Evolutionary conservation across 2,888 invertebrate genomes (phyloP).

Genomic region (Eupithecia insigniata): DNA sequence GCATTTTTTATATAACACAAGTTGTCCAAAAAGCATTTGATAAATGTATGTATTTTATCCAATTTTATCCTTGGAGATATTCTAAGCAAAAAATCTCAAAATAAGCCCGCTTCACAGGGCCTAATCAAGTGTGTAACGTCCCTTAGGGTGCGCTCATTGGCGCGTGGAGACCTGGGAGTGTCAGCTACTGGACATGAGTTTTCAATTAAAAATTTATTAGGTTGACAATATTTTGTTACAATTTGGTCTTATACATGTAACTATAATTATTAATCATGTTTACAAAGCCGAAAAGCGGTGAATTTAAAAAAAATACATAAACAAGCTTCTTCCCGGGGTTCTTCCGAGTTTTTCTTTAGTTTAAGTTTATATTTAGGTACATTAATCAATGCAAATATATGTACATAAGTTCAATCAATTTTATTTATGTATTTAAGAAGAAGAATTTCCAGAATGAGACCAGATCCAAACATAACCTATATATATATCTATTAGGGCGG

Average conservation of each 20-base stretch:
- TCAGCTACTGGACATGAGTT: slow-evolving; percentile 11
- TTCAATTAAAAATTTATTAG: neutral
- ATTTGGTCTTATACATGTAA: neutral
- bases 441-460: no score
- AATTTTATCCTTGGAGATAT: slow-evolving; percentile 13
- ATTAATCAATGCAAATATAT: neutral
- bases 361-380: neutral
- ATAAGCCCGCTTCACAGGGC: slow-evolving; percentile 17
- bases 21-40: slow-evolving; percentile 4
- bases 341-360: neutral
- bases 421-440: no score
- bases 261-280: neutral
- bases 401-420: neutral
- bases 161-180: slow-evolving; percentile 17
- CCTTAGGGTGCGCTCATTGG: slow-evolving; percentile 24
- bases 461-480: no score
- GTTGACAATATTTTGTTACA: neutral
- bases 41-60: slow-evolving; percentile 8
- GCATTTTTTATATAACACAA: neutral
- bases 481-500: no score
- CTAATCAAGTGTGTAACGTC: slow-evolving; percentile 31
- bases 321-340: neutral
- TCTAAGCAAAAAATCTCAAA: slow-evolving; percentile 29
- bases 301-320: no score
- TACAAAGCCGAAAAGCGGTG: no score